A percentile compares a stretch with the other conserved stretches of the same genome.
Evolutionary conservation across 2,113 vertebrate genomes (phyloP).

Genomic region (Hypanus sabinus): DNA sequence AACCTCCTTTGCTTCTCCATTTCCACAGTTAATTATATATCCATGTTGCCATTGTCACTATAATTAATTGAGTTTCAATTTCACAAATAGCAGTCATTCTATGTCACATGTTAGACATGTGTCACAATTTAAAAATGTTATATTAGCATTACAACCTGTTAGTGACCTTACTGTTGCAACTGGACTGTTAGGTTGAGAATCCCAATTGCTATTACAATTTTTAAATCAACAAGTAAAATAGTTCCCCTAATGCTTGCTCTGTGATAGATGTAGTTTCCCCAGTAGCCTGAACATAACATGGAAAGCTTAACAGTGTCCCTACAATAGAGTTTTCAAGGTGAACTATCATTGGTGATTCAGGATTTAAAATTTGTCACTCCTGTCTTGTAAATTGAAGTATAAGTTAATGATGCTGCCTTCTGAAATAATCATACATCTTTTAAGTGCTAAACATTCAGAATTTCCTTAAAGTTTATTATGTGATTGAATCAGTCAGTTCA

Average conservation of each 20-base stretch:
- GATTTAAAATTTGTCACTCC: neutral
- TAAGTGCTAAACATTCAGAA: neutral
- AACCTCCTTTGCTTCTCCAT: too few species aligned
- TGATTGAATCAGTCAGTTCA: neutral
- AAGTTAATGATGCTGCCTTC: neutral
- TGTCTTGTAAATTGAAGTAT: neutral
- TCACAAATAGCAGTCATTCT: too few species aligned
- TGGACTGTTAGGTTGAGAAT: neutral
- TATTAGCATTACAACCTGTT: neutral
- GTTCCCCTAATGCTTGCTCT: neutral
- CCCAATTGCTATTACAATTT: neutral
- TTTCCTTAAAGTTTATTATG: neutral
- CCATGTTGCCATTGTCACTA: too few species aligned
- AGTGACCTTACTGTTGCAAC: neutral
- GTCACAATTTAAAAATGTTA: neutral
- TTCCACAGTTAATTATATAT: too few species aligned
- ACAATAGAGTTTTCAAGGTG: neutral
- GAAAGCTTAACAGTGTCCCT: neutral
- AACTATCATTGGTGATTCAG: neutral
- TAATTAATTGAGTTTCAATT: too few species aligned
- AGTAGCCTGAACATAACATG: neutral
- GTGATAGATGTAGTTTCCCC: neutral
- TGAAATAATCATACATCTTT: neutral
- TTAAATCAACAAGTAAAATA: neutral
- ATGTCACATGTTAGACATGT: too few species aligned